Conservation (phyloP, 1,140 invertebrate species). For the Colletes latitarsis region DNA sequence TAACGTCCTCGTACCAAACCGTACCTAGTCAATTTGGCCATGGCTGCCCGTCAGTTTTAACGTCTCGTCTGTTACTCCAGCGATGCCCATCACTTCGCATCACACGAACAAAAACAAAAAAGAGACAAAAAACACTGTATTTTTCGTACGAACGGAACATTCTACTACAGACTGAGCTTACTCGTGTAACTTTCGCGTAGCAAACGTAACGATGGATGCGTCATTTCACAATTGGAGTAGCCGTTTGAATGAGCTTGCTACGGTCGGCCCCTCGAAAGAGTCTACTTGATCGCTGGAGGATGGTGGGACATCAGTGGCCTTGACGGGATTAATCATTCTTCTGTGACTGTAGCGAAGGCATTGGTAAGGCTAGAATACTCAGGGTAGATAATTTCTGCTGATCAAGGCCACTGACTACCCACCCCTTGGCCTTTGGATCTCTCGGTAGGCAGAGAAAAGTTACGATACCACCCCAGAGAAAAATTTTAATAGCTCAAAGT, state of each 20-base stretch:
- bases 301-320: too few relatives aligned
- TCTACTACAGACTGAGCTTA: conserved; percentile 59
- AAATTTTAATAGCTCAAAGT: too few relatives aligned
- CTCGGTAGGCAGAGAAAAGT: too few relatives aligned
- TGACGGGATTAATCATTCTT: too few relatives aligned
- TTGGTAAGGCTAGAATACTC: too few relatives aligned
- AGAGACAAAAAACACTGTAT: conserved; percentile 27
- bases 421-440: too few relatives aligned
- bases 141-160: conserved; percentile 50
- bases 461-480: too few relatives aligned
- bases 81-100: conserved; percentile 35
- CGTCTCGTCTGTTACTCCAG: conserved; percentile 50
- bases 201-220: background rate
- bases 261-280: background rate
- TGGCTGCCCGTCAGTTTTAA: conserved; percentile 23
- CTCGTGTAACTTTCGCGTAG: conserved; percentile 19
- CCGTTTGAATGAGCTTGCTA: background rate
- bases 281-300: too few relatives aligned
- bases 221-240: conserved; percentile 40
- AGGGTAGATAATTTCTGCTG: too few relatives aligned
- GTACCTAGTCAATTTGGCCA: conserved; percentile 49
- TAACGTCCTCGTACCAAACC: conserved; percentile 33
- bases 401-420: too few relatives aligned
- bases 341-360: too few relatives aligned
- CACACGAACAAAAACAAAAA: background rate